A percentile compares a stretch with the other conserved stretches of the same genome.
Evolutionary conservation across 1,140 invertebrate species (phyloP).

Genomic region (Penaeus chinensis): DNA sequence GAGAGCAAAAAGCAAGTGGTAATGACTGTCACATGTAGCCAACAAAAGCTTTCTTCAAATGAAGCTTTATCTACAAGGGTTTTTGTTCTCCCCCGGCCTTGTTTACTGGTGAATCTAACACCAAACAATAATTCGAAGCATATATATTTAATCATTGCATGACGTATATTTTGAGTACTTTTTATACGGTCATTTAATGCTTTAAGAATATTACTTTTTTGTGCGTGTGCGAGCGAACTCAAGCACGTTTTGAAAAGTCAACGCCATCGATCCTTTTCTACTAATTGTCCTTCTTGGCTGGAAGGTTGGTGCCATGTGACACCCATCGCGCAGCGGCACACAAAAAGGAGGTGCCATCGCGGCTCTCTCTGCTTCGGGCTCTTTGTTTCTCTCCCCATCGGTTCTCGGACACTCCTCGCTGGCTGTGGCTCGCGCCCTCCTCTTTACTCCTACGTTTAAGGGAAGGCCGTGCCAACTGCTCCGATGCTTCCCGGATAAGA

Average conservation of each 20-base stretch:
- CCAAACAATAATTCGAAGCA: no score
- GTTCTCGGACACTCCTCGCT: not conserved
- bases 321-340: constrained; percentile 3
- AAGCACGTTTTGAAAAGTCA: not conserved
- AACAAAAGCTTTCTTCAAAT: constrained; percentile 52
- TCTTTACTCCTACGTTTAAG: no score
- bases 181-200: not conserved
- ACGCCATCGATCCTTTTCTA: constrained; percentile 32
- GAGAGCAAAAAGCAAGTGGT: not conserved
- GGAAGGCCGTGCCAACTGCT: no score
- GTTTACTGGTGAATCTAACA: no score
- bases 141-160: no score
- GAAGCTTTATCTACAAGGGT: not conserved
- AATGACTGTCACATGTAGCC: constrained; percentile 44
- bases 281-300: constrained; percentile 28
- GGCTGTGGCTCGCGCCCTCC: no score
- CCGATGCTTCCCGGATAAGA: no score
- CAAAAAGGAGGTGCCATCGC: constrained; percentile 12
- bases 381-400: constrained; percentile 12
- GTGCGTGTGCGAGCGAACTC: constrained; percentile 3
- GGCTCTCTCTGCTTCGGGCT: not conserved
- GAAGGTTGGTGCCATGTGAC: constrained; percentile 22
- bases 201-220: not conserved
- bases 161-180: no score
- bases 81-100: not conserved